phyloP scores from a whole-genome alignment of 2,113 vertebrate species.

The Pipra filicauda region DNA sequence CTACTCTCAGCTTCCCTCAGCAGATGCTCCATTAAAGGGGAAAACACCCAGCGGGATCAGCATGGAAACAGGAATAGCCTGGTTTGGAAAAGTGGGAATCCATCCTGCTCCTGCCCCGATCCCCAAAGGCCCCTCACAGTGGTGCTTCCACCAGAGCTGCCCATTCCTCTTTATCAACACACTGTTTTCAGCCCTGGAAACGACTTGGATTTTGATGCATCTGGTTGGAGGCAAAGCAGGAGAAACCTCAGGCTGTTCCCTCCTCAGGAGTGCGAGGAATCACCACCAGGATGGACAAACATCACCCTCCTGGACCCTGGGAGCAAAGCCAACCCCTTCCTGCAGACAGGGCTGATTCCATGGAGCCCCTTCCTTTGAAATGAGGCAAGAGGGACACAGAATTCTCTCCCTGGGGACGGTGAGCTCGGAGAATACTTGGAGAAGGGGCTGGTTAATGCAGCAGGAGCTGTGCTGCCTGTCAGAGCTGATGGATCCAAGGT shows the following conservation, averaged over 20 bases:
- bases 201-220: neutral
- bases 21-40: neutral
- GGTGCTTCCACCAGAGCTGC: neutral
- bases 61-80: neutral
- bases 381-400: neutral
- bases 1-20: neutral
- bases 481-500: constrained; percentile 41
- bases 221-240: neutral
- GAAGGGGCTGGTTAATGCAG: neutral
- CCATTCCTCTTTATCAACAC: neutral
- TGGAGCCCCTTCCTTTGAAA: neutral
- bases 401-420: neutral
- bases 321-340: neutral
- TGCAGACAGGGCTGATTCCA: neutral
- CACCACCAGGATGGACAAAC: neutral
- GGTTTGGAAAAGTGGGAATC: neutral
- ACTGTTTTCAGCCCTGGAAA: neutral
- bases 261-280: neutral
- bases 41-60: neutral
- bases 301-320: rapidly evolving
- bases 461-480: neutral
- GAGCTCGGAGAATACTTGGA: neutral
- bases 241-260: neutral
- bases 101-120: neutral
- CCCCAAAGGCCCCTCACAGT: neutral